Conservation (phyloP, 2,113 vertebrate species). For the Heloderma charlesbogerti region DNA sequence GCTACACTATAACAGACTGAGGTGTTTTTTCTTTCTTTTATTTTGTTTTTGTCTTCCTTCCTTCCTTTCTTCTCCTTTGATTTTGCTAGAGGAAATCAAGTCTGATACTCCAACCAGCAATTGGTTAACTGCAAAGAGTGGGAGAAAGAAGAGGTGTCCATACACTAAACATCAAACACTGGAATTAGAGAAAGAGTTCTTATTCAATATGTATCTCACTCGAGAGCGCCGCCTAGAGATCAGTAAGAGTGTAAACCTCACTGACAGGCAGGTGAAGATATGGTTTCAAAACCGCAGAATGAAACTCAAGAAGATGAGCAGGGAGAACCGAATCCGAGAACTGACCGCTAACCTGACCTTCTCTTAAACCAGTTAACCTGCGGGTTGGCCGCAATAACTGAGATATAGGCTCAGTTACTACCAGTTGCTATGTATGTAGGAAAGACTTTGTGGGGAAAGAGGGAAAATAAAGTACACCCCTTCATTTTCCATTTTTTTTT, state of each 20-base stretch:
- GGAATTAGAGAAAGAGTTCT: conserved; percentile 99
- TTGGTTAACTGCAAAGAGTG: conserved; percentile 98
- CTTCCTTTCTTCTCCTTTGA: conserved; percentile 77
- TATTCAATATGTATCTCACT: conserved; percentile 99
- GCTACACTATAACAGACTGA: conserved; percentile 77
- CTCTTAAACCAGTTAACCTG: conserved; percentile 85
- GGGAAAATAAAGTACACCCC: conserved; percentile 62
- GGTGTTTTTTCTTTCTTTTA: conserved; percentile 73
- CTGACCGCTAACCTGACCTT: conserved; percentile 99
- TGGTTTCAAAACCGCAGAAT: conserved; percentile 99
- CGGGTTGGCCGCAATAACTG: conserved; percentile 66
- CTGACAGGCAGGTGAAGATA: conserved; percentile 99
- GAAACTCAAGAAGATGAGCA: conserved; percentile 99
- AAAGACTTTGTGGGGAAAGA: conserved; percentile 73
- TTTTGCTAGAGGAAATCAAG: conserved; percentile 92
- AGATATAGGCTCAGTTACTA: conserved; percentile 71
- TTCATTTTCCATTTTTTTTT: conserved; percentile 78
- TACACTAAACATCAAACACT: conserved; percentile 99
- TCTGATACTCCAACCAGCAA: conserved; percentile 92
- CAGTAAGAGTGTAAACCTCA: conserved; percentile 99
- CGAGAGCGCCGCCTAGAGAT: conserved; percentile 99
- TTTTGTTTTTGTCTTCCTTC: conserved; percentile 70
- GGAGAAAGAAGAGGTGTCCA: conserved; percentile 98
- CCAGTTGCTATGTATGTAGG: conserved; percentile 76
- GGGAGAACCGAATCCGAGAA: conserved; percentile 99